Percentiles rank a stretch among this genome's conserved stretches.
phyloP scores from a whole-genome alignment of 2,113 vertebrate genomes.

The Diadophis punctatus region DNA sequence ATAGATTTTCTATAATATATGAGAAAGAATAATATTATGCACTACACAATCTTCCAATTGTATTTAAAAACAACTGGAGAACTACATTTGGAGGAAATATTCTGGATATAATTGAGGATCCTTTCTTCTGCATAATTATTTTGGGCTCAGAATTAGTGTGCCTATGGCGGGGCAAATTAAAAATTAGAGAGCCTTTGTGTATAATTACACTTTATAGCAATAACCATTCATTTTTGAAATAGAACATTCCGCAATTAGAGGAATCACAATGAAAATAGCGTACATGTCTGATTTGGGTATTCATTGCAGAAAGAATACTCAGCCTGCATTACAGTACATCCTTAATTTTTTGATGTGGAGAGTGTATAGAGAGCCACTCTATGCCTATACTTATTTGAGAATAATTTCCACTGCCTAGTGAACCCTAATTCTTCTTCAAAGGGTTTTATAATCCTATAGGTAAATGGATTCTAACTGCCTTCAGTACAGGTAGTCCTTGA shows the following conservation, averaged over 20 bases:
- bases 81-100: neutral
- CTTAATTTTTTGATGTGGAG: neutral
- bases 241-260: neutral
- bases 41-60: neutral
- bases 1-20: neutral
- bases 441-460: neutral
- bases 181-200: neutral
- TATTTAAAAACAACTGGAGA: neutral
- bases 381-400: neutral
- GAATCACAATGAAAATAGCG: neutral
- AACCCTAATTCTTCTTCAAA: neutral
- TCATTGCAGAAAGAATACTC: neutral
- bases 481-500: neutral
- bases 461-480: neutral
- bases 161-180: neutral
- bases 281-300: neutral
- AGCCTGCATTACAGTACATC: neutral
- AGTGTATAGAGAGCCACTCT: neutral
- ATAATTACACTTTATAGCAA: neutral
- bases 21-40: neutral
- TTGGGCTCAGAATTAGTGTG: neutral
- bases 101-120: neutral
- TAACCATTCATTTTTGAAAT: neutral
- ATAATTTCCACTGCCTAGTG: neutral
- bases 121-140: neutral